These are phyloP conservation scores for Gandaritis pyraliata DNA, from an alignment of 2,888 invertebrate genomes.

Conservation along the genomic window DNA sequence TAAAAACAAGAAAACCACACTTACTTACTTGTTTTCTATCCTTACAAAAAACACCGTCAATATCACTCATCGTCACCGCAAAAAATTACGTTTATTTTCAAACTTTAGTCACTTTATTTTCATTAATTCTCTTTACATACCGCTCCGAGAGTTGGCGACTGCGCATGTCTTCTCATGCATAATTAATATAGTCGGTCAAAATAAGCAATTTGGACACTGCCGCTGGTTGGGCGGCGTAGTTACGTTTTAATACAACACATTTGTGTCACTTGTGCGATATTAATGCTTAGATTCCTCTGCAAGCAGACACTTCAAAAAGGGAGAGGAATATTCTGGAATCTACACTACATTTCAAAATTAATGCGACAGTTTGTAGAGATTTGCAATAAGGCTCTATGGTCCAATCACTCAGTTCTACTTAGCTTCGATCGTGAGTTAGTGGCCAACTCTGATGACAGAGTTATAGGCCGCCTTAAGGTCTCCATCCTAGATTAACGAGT, in stretches of 20 bases:
- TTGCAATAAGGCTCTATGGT: not conserved
- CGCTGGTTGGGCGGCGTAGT: conserved; percentile 72
- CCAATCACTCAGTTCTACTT: not conserved
- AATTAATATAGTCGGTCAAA: conserved; percentile 75
- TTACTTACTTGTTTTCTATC: too few relatives aligned
- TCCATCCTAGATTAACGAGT: too few relatives aligned
- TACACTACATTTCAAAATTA: not conserved
- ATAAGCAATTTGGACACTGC: conserved; percentile 78
- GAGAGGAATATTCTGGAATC: not conserved
- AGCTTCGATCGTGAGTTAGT: too few relatives aligned
- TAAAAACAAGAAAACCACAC: too few relatives aligned
- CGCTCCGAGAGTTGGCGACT: conserved; percentile 57
- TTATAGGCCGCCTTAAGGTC: too few relatives aligned
- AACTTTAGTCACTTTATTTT: conserved; percentile 53
- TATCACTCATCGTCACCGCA: not conserved
- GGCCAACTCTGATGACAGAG: too few relatives aligned
- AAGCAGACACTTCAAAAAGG: conserved; percentile 8
- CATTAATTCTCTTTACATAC: conserved; percentile 57
- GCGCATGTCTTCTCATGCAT: conserved; percentile 66
- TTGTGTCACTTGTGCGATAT: conserved; percentile 51
- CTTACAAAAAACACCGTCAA: too few relatives aligned
- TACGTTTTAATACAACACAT: conserved; percentile 70
- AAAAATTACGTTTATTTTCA: conserved; percentile 21
- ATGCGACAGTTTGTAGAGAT: not conserved
- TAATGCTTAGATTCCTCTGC: conserved; percentile 34